Conservation (phyloP, 2,888 invertebrate genomes). For the Athripsodes cinereus region DNA sequence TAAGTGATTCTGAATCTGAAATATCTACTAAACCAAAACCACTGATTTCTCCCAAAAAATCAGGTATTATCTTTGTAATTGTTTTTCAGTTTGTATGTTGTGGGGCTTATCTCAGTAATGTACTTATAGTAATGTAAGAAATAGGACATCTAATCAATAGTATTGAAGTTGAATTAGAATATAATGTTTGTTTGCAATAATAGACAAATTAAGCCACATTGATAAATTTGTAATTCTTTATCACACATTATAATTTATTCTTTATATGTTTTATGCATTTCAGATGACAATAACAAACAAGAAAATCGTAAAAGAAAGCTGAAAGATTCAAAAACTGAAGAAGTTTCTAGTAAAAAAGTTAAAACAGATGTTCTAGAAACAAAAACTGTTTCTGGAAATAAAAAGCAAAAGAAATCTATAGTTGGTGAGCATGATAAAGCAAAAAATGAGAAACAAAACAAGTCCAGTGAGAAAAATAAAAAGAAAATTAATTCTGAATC, state of each 20-base stretch:
- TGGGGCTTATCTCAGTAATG: too few relatives aligned
- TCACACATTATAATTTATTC: too few relatives aligned
- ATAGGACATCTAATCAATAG: too few relatives aligned
- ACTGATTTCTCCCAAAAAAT: background rate
- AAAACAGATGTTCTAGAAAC: background rate
- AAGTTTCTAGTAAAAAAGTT: background rate
- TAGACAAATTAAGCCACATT: too few relatives aligned
- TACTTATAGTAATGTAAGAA: too few relatives aligned
- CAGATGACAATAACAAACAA: background rate
- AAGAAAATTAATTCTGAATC: constrained; percentile 5
- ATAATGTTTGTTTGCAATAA: too few relatives aligned
- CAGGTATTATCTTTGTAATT: too few relatives aligned
- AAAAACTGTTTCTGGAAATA: background rate
- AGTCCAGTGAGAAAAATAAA: constrained; percentile 1
- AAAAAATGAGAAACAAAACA: background rate
- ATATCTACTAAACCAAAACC: constrained; percentile 1
- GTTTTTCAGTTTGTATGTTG: too few relatives aligned
- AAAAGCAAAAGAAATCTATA: background rate
- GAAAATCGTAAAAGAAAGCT: constrained; percentile 7
- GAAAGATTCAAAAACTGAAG: background rate
- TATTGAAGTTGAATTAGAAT: too few relatives aligned
- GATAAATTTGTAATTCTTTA: too few relatives aligned
- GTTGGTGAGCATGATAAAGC: background rate
- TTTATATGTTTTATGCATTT: background rate
- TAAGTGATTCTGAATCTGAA: constrained; percentile 20